A percentile compares a stretch with the other conserved stretches of the same genome.
Conservation (phyloP, 2,888 invertebrate species). For the Acanthoscelides obtectus region DNA sequence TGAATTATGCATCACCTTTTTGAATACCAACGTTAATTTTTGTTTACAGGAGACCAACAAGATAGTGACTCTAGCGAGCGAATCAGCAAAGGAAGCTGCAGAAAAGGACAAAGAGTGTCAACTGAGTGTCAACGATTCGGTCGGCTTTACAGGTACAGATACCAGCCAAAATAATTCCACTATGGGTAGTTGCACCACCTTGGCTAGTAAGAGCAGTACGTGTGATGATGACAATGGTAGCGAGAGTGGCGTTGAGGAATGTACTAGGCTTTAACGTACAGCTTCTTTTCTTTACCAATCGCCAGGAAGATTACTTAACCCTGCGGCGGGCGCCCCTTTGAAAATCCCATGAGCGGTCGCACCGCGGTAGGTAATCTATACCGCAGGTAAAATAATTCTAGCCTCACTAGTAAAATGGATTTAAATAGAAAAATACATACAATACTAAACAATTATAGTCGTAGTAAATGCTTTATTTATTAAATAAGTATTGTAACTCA, state of each 20-base stretch:
- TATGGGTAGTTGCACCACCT: constrained; percentile 38
- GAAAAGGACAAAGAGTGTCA: constrained; percentile 47
- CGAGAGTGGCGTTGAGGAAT: constrained; percentile 42
- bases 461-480: too few species aligned
- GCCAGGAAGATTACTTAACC: background rate
- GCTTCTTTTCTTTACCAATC: background rate
- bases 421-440: too few species aligned
- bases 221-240: constrained; percentile 37
- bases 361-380: too few species aligned
- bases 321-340: too few species aligned
- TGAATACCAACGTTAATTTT: too few species aligned
- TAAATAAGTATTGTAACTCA: too few species aligned
- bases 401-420: too few species aligned
- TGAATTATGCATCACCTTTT: too few species aligned
- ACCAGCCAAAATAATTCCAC: constrained; percentile 46
- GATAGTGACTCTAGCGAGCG: constrained; percentile 64
- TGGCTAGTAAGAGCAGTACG: constrained; percentile 36
- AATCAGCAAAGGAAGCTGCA: constrained; percentile 51
- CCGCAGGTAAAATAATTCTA: too few species aligned
- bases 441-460: too few species aligned
- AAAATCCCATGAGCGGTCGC: too few species aligned
- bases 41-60: constrained; percentile 57
- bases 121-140: constrained; percentile 56
- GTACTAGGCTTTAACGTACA: constrained; percentile 40
- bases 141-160: constrained; percentile 51